Base-by-base conservation (phyloP, 1,140 invertebrate genomes). In the Leptoteleia sp. region DNA sequence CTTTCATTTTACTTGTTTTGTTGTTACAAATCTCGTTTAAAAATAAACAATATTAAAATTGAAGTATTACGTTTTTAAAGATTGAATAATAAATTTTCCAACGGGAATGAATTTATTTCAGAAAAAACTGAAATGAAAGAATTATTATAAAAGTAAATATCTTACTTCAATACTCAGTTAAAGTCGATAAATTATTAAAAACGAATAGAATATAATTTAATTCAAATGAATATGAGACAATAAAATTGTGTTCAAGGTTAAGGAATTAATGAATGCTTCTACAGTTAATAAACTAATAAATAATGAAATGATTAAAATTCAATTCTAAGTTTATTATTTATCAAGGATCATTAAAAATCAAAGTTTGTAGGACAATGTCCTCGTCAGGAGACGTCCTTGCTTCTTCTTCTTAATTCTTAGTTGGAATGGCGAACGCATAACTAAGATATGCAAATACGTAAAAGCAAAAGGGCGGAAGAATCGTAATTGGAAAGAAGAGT, bases 291-390 rank as follows among this genome's bases (percentile, higher is more conserved):
- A 61, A 61, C 47, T 35, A 72, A 55, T 47, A 54, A 72, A 72
- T 72, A 72, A 55, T 72, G 4, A 7, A 27, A 11, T 40, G 9
- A 72, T 62, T 72, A 72, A 62, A 62, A 72, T 72, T 62, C 68
- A 37, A 52, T 70, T 16, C n/a, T 38, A 48, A 25, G 37, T 47
- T 64, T 55, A 73, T 50, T 73, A 57, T 35, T 65, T 64, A 48
- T 57, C 50, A 50, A 43, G 42, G 35, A 12, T 57, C 35, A 57
- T 64, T 64, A 50, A 65, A 54, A 57, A 57, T n/a, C 29, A 59
- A 19, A 67, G 57, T 59, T 67, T 59, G 54, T 61, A 65, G 45
- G 45, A 67, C 62, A 67, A 61, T 45, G 62, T 67, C 57, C 50
- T 54, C 55, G 19, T 48, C 33, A 27, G 1, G 7, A 37, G 1